These are phyloP conservation scores for Caretta caretta DNA, from an alignment of 2,113 vertebrate species.

Conservation along the genomic window DNA sequence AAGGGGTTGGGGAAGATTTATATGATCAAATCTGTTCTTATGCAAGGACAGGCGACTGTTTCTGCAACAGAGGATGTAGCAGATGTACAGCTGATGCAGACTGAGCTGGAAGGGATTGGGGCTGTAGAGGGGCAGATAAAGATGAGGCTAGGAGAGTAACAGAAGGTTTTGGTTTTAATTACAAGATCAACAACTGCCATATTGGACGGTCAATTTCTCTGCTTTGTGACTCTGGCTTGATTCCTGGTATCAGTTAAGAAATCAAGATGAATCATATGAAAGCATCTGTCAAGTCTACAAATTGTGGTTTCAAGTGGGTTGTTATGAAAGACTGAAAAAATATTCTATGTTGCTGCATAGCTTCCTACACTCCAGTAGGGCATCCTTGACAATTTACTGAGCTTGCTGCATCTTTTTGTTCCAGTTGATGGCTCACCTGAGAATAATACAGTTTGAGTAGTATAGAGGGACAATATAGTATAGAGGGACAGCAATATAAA, in stretches of 20 bases:
- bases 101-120: not conserved
- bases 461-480: not conserved
- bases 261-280: constrained; percentile 53
- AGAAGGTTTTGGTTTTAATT: not conserved
- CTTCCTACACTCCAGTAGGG: constrained; percentile 41
- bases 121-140: not conserved
- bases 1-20: not conserved
- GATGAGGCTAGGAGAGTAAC: not conserved
- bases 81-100: not conserved
- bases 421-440: constrained; percentile 37
- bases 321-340: constrained; percentile 45
- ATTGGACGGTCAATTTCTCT: not conserved
- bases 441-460: constrained; percentile 37
- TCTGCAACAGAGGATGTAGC: not conserved
- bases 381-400: constrained; percentile 57
- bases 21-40: not conserved
- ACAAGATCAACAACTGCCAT: not conserved
- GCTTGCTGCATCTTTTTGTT: constrained; percentile 49
- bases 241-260: constrained; percentile 27
- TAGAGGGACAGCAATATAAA: not conserved
- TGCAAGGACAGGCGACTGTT: not conserved
- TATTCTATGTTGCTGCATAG: constrained; percentile 18
- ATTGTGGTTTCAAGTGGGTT: constrained; percentile 49
- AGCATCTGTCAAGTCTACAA: constrained; percentile 58
- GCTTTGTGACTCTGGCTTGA: constrained; percentile 2